Evolutionary conservation across 2,797 vertebrate species (phyloP).

Genomic region (Nannoperca obscura): DNA sequence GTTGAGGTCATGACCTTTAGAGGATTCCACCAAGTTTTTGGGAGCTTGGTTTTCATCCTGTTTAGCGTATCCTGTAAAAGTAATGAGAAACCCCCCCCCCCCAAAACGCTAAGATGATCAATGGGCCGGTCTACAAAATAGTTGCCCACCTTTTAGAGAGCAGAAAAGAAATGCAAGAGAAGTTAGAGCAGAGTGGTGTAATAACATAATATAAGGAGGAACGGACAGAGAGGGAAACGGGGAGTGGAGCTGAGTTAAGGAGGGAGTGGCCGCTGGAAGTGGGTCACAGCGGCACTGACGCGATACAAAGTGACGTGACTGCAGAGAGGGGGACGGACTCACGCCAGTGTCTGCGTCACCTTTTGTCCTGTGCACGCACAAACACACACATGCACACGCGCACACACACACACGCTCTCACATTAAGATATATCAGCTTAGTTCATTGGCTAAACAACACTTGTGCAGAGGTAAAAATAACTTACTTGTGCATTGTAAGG

Average conservation of each 20-base stretch:
- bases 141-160: not conserved
- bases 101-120: not conserved
- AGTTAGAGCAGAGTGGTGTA: conserved; percentile 23
- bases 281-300: conserved; percentile 77
- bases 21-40: conserved; percentile 24
- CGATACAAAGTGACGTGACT: conserved; percentile 68
- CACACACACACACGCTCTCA: conserved; percentile 12
- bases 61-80: not conserved
- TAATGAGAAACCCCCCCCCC: not conserved
- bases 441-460: conserved; percentile 53
- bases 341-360: conserved; percentile 65
- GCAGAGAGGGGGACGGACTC: conserved; percentile 48
- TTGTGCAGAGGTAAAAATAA: conserved; percentile 55
- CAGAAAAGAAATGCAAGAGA: conserved; percentile 2
- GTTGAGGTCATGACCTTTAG: conserved; percentile 47
- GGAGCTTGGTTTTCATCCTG: conserved; percentile 17
- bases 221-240: conserved; percentile 30
- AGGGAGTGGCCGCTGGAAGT: conserved; percentile 75
- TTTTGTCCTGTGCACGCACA: conserved; percentile 49
- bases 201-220: not conserved
- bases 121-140: conserved; percentile 3
- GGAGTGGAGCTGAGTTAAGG: conserved; percentile 49
- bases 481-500: conserved; percentile 25
- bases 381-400: conserved; percentile 14
- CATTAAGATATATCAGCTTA: conserved; percentile 42